A percentile compares a stretch with the other conserved stretches of the same genome.
Conservation (phyloP, 2,113 vertebrate genomes). For the Plecotus auritus region DNA sequence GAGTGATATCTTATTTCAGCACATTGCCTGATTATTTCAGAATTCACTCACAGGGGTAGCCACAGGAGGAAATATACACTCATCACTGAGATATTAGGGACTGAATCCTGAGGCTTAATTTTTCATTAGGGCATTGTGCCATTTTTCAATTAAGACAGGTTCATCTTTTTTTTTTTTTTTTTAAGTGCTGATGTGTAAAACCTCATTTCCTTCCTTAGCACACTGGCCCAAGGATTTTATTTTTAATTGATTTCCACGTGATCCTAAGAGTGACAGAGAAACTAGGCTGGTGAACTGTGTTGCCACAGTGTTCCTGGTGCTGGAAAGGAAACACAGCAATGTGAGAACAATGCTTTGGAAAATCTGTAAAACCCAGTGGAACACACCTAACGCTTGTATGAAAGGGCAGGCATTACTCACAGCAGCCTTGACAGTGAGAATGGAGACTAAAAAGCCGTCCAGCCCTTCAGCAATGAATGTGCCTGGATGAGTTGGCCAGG, state of each 20-base stretch:
- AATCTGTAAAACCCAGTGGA: slow-evolving; percentile 22
- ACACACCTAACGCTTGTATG: neutral
- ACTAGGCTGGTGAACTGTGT: neutral
- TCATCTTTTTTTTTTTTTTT: slow-evolving; percentile 62
- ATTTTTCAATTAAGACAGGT: slow-evolving; percentile 80
- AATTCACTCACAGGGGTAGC: slow-evolving; percentile 68
- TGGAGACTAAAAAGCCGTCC: slow-evolving; percentile 5
- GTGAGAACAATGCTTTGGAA: slow-evolving; percentile 56
- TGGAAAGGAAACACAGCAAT: slow-evolving; percentile 33
- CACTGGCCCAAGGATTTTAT: slow-evolving; percentile 30
- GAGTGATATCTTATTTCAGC: slow-evolving; percentile 76
- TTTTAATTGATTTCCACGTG: slow-evolving; percentile 45
- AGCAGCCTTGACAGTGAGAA: slow-evolving; percentile 52
- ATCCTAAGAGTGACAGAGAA: neutral
- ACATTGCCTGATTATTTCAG: slow-evolving; percentile 50
- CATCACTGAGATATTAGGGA: slow-evolving; percentile 74
- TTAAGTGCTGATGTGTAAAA: slow-evolving; percentile 79
- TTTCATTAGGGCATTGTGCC: slow-evolving; percentile 72
- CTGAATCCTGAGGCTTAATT: slow-evolving; percentile 75
- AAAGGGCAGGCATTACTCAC: slow-evolving; percentile 46
- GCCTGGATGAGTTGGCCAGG: slow-evolving; percentile 36
- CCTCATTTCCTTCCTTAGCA: slow-evolving; percentile 73
- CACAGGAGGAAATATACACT: slow-evolving; percentile 73
- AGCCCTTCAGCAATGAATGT: slow-evolving; percentile 21
- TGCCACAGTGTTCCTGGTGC: neutral